Evolutionary conservation across 2,888 invertebrate species (phyloP).

Genomic region (Ctena decussata): DNA sequence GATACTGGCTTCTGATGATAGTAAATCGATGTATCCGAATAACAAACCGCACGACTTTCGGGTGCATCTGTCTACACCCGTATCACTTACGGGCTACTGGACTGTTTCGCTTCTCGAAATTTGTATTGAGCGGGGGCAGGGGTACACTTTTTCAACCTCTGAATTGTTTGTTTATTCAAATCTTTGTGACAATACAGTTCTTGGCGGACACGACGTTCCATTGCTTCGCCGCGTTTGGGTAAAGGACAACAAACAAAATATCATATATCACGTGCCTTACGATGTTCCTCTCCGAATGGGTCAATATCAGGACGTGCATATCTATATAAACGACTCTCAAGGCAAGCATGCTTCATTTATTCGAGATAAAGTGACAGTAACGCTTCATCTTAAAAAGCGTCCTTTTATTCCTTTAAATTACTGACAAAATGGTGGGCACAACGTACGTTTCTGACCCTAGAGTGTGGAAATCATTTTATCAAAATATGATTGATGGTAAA

Average conservation of each 20-base stretch:
- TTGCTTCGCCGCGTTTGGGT: background rate
- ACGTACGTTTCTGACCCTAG: background rate
- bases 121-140: background rate
- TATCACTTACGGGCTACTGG: background rate
- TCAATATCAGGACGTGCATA: background rate
- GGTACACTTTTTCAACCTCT: background rate
- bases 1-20: background rate
- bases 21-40: background rate
- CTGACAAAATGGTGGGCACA: slow-evolving; percentile 20
- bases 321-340: background rate
- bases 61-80: background rate
- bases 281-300: background rate
- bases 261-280: background rate
- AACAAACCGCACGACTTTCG: background rate
- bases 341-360: background rate
- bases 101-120: background rate
- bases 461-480: background rate
- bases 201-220: background rate
- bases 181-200: background rate
- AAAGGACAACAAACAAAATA: background rate
- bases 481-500: background rate
- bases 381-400: background rate
- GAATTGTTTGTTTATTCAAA: background rate
- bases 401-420: background rate
- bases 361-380: background rate